These are phyloP conservation scores for Xenopus borealis DNA, from an alignment of 2,113 vertebrate genomes.

Conservation along the genomic window DNA sequence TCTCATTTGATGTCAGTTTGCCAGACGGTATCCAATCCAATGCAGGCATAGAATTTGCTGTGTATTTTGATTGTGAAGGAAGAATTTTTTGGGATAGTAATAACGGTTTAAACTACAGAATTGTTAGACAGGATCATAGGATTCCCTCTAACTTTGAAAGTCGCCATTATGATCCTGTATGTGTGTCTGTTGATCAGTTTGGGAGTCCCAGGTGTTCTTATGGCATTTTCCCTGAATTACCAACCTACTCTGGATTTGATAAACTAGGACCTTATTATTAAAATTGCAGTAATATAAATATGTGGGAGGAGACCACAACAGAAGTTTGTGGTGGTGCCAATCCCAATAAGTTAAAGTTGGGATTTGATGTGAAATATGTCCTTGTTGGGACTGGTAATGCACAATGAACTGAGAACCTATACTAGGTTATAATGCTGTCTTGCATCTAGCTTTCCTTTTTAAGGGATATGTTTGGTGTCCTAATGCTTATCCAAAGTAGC, in stretches of 20 bases:
- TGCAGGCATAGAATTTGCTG: conserved; percentile 81
- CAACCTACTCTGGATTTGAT: conserved; percentile 83
- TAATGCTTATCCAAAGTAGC: background rate
- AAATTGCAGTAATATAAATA: conserved; percentile 28
- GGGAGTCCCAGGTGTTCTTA: conserved; percentile 87
- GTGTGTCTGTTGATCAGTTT: conserved; percentile 77
- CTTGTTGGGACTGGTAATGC: background rate
- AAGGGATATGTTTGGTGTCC: background rate
- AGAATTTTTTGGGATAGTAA: conserved; percentile 88
- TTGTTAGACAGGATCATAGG: conserved; percentile 68
- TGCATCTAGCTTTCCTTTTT: background rate
- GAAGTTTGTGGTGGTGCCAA: conserved; percentile 16
- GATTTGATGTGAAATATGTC: conserved; percentile 31
- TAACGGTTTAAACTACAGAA: conserved; percentile 82
- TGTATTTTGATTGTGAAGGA: conserved; percentile 75
- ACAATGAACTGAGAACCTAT: conserved; percentile 1
- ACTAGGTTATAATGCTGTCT: conserved; percentile 1
- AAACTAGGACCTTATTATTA: conserved; percentile 89
- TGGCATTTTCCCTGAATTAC: conserved; percentile 86
- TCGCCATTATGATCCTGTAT: conserved; percentile 50
- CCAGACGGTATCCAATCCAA: conserved; percentile 67
- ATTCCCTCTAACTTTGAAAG: conserved; percentile 49
- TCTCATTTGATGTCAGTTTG: conserved; percentile 81
- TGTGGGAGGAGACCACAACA: conserved; percentile 1
- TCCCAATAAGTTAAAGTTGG: conserved; percentile 25